Percentiles rank a stretch among this genome's conserved stretches.
Conservation (phyloP, 2,888 invertebrate genomes). For the Drosophila yooni region DNA sequence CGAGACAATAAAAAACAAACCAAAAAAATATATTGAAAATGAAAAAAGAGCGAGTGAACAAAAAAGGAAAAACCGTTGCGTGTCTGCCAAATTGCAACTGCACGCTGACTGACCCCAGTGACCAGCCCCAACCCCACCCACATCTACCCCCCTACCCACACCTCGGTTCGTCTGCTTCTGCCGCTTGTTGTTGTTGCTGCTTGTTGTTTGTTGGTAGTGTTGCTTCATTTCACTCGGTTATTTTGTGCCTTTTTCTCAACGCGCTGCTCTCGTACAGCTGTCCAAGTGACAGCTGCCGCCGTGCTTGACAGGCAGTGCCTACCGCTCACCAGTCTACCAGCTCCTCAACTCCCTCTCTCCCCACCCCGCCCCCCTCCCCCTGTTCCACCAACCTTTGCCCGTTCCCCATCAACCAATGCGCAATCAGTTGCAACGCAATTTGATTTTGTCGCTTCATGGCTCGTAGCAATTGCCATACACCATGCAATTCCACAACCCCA, state of each 20-base stretch:
- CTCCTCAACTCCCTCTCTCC: not conserved
- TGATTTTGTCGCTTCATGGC: slow-evolving; percentile 81
- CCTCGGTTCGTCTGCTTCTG: not conserved
- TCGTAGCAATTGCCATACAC: slow-evolving; percentile 53
- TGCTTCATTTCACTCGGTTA: slow-evolving; percentile 69
- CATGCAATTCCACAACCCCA: slow-evolving; percentile 20
- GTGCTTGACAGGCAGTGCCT: slow-evolving; percentile 61
- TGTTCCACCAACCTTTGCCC: not conserved
- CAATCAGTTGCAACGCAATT: slow-evolving; percentile 82
- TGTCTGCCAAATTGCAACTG: slow-evolving; percentile 64
- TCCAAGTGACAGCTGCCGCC: slow-evolving; percentile 82
- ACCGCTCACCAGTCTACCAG: not conserved
- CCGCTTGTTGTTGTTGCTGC: slow-evolving; percentile 38
- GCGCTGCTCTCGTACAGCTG: slow-evolving; percentile 74
- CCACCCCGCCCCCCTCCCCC: not conserved
- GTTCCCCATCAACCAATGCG: slow-evolving; percentile 58
- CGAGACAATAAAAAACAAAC: slow-evolving; percentile 4
- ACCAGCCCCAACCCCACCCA: not conserved
- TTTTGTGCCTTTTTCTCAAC: slow-evolving; percentile 58
- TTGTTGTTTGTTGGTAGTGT: slow-evolving; percentile 72
- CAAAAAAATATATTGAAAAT: not conserved
- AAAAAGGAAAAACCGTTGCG: slow-evolving; percentile 35
- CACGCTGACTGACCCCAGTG: slow-evolving; percentile 52
- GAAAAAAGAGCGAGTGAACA: slow-evolving; percentile 3
- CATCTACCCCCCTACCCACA: not conserved